These are phyloP conservation scores for Macrotus californicus DNA, from an alignment of 2,113 vertebrate species.

Conservation along the genomic window DNA sequence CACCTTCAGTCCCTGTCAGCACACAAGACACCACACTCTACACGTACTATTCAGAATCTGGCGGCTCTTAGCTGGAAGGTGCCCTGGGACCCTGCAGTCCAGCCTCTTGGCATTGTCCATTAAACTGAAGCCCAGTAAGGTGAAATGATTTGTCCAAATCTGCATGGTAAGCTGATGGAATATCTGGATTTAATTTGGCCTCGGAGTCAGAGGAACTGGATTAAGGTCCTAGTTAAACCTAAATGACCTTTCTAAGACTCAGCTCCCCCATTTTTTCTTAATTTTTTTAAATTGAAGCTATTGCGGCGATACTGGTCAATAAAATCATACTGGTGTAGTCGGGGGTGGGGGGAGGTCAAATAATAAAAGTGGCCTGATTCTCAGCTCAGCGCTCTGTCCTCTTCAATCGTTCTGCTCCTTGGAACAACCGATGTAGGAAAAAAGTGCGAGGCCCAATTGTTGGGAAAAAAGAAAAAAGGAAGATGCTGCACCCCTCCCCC, in stretches of 20 bases:
- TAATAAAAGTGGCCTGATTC: not conserved
- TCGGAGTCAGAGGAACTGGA: not conserved
- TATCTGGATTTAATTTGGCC: not conserved
- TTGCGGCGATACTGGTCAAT: not conserved
- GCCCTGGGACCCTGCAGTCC: not conserved
- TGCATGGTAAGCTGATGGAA: not conserved
- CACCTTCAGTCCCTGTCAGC: conserved; percentile 38
- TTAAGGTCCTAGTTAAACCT: not conserved
- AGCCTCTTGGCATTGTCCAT: not conserved
- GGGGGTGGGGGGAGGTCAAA: not conserved
- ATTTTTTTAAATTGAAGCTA: not conserved
- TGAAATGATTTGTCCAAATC: not conserved
- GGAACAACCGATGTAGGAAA: not conserved
- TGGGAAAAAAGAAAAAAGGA: not conserved
- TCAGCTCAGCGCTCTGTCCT: not conserved
- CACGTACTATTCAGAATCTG: conserved; percentile 46
- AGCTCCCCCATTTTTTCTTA: not conserved
- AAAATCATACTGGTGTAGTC: not conserved
- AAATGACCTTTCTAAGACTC: not conserved
- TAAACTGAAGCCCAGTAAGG: not conserved
- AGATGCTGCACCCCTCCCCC: not conserved
- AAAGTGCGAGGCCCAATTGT: not conserved
- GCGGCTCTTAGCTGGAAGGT: not conserved
- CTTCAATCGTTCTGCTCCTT: conserved; percentile 2
- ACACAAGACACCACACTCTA: conserved; percentile 55